These are phyloP conservation scores for Gobiocypris rarus DNA, from an alignment of 2,113 vertebrate genomes.

Conservation along the genomic window DNA sequence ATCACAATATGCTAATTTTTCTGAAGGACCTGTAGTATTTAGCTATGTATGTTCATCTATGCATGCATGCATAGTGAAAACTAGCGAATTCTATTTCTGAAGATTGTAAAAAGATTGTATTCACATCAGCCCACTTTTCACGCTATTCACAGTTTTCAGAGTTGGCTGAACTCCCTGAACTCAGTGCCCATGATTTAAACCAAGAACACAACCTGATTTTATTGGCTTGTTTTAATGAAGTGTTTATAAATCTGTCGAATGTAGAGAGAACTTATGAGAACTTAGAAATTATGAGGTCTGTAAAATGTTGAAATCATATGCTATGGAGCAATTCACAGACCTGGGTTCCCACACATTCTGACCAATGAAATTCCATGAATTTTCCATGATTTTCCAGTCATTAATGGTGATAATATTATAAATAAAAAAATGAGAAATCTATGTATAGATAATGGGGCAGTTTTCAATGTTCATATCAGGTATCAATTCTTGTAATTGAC, in stretches of 20 bases:
- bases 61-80: background rate
- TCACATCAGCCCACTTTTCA: background rate
- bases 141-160: background rate
- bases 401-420: too few relatives aligned
- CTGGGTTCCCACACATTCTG: background rate
- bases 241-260: background rate
- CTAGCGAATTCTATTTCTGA: background rate
- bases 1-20: too few relatives aligned
- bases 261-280: background rate
- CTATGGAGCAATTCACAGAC: too few relatives aligned
- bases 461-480: too few relatives aligned
- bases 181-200: background rate
- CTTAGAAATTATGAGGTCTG: background rate
- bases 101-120: background rate
- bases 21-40: too few relatives aligned
- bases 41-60: background rate
- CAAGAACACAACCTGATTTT: background rate
- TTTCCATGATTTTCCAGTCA: too few relatives aligned
- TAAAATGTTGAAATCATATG: background rate
- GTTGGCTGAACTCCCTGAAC: background rate
- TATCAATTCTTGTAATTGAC: too few relatives aligned
- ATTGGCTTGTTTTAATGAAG: background rate
- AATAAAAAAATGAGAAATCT: too few relatives aligned
- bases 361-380: background rate
- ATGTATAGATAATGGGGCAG: too few relatives aligned